Evolutionary conservation across 2,113 vertebrate species (phyloP).

Genomic region (Aphelocoma coerulescens): DNA sequence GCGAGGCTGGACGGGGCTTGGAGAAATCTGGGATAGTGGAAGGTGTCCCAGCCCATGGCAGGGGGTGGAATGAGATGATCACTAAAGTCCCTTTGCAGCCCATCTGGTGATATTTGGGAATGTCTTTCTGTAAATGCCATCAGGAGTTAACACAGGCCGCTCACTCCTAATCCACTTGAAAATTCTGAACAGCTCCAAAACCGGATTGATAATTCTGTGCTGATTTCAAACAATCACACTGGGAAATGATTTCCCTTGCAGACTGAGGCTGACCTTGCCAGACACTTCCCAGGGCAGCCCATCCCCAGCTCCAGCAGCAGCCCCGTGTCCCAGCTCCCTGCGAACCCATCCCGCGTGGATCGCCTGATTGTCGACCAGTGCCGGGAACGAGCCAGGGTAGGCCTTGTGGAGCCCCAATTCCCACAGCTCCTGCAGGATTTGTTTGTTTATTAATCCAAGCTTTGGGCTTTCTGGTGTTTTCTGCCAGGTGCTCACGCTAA

Average conservation of each 20-base stretch:
- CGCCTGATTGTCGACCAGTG: constrained; percentile 61
- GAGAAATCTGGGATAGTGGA: rapidly evolving
- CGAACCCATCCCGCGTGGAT: constrained; percentile 63
- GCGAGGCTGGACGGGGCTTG: rapidly evolving
- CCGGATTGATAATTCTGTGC: rapidly evolving
- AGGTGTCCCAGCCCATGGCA: background rate
- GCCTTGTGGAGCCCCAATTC: rapidly evolving
- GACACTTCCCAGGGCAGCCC: constrained; percentile 54
- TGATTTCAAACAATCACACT: rapidly evolving
- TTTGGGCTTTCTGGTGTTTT: rapidly evolving
- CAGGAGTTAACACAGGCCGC: rapidly evolving
- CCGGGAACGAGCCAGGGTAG: constrained; percentile 56
- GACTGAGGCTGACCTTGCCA: constrained; percentile 69
- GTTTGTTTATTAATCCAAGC: rapidly evolving
- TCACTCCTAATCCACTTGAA: rapidly evolving
- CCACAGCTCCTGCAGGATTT: rapidly evolving
- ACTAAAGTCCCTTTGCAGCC: background rate
- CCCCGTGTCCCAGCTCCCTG: background rate
- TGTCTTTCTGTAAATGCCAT: rapidly evolving
- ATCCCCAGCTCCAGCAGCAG: background rate
- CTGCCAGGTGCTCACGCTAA: constrained; percentile 42
- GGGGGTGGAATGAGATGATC: rapidly evolving
- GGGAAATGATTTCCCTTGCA: background rate
- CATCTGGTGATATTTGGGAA: background rate
- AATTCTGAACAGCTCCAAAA: background rate